Conservation (phyloP, 2,888 invertebrate species). For the Macrostomum cliftonense region DNA sequence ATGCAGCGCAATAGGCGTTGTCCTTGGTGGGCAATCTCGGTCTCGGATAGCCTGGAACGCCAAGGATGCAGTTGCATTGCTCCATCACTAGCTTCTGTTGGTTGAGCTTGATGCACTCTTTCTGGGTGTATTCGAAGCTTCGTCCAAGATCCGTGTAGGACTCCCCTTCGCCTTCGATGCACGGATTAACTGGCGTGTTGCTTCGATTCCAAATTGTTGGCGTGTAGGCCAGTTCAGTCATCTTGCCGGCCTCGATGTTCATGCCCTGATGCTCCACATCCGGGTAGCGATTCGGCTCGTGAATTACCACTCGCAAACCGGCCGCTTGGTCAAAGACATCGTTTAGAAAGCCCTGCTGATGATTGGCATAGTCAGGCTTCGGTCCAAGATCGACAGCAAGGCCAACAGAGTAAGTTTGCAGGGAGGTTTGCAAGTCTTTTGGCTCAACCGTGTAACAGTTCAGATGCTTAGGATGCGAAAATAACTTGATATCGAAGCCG, state of each 20-base stretch:
- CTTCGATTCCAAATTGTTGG: constrained; percentile 4
- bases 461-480: constrained; percentile 9
- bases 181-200: constrained; percentile 9
- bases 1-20: too few species aligned
- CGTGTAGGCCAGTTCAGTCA: constrained; percentile 11
- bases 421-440: background rate
- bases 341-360: constrained; percentile 8
- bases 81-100: too few species aligned
- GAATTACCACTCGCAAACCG: constrained; percentile 7
- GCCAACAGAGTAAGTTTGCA: constrained; percentile 1
- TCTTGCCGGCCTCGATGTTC: constrained; percentile 11
- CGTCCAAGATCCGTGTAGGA: too few species aligned
- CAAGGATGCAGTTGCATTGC: too few species aligned
- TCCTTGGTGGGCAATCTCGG: too few species aligned
- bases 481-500: constrained; percentile 1
- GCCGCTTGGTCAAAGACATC: constrained; percentile 11
- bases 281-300: constrained; percentile 10
- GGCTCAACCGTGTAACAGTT: constrained; percentile 13
- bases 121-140: too few species aligned
- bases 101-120: too few species aligned
- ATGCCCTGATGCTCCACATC: constrained; percentile 10
- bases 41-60: too few species aligned
- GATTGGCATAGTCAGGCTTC: constrained; percentile 2
- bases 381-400: constrained; percentile 8
- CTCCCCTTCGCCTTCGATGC: constrained; percentile 1